Evolutionary conservation across 1,140 invertebrate species (phyloP), one percentile per base, ranked within the genome.

Genomic region (Chrysomallon squamiferum): DNA sequence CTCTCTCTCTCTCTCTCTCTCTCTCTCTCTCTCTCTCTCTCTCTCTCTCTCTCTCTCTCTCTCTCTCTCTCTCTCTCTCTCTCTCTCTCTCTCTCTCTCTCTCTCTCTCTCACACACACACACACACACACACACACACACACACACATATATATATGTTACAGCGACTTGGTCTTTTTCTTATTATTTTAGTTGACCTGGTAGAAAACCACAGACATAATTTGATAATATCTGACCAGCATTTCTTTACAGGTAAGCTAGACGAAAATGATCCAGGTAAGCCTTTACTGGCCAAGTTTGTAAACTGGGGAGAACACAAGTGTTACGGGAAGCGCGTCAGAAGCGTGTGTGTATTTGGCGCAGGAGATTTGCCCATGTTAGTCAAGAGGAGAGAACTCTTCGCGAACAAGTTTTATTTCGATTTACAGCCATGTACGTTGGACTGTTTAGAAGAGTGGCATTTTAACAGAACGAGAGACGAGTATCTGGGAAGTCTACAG

Each of bases 361-460:
- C 81, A 15, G 69, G 72, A 2, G 79, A 84, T 59, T 64, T 84
- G 2, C 64, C 59, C 2, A 27, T 49, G 47, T 59, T 84, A 6
- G 72, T 68, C 1, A 27, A n/a, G 25, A 56, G 70, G 11, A 65
- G 63, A 33, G 66, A 82, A 33, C 56, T 83, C 15, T 84, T 84
- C 52, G 79, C 71, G 27, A 84, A 84, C 66, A 84, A 84, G 61
- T 78, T 84, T 52, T 71, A 79, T 49, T 27, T 59, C 0, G 66
- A 81, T 45, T 80, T 65, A 69, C 73, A 85, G 65, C 76, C 74
- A 0, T 38, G 74, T n/a, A 72, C 77, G 0, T 68, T 77, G 2
- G 67, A 75, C 27, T 85, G 84, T 64, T 57, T 85, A 59, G 79
- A 83, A 54, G 77, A 83, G 49, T 84, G 78, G 79, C 69, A 72